Evolutionary conservation across 2,797 vertebrate species (phyloP).

Genomic region (Vultur gryphus): DNA sequence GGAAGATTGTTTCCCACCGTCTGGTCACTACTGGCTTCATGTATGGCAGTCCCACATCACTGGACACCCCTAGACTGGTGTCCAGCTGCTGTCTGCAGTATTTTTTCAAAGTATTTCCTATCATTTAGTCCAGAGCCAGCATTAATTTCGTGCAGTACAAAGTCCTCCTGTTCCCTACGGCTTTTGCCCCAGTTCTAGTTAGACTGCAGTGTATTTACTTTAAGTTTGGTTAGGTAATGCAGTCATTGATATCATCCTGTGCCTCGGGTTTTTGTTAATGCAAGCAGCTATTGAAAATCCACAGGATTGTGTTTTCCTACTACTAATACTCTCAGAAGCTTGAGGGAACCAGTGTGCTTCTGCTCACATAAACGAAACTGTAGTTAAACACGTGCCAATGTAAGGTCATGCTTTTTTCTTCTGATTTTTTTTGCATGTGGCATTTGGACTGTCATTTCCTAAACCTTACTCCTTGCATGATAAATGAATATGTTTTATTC

Average conservation of each 20-base stretch:
- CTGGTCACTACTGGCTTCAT: not conserved
- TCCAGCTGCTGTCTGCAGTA: not conserved
- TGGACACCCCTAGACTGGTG: not conserved
- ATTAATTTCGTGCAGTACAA: not conserved
- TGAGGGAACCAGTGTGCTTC: not conserved
- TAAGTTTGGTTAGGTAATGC: not conserved
- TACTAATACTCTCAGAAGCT: not conserved
- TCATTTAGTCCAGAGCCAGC: not conserved
- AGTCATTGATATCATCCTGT: not conserved
- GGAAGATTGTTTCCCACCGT: not conserved
- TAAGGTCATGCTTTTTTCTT: not conserved
- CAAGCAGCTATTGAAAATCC: not conserved
- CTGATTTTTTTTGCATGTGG: not conserved
- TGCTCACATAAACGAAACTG: not conserved
- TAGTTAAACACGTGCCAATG: not conserved
- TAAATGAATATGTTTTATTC: constrained; percentile 18
- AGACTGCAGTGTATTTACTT: not conserved
- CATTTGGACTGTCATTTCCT: not conserved
- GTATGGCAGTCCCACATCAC: not conserved
- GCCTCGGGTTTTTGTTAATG: not conserved
- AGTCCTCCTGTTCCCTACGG: not conserved
- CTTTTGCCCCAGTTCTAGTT: not conserved
- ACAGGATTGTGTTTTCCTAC: not conserved
- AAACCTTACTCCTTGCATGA: not conserved
- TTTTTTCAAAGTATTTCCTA: not conserved